Conservation (phyloP, 2,888 invertebrate species). For the Heterodera filipjevi region DNA sequence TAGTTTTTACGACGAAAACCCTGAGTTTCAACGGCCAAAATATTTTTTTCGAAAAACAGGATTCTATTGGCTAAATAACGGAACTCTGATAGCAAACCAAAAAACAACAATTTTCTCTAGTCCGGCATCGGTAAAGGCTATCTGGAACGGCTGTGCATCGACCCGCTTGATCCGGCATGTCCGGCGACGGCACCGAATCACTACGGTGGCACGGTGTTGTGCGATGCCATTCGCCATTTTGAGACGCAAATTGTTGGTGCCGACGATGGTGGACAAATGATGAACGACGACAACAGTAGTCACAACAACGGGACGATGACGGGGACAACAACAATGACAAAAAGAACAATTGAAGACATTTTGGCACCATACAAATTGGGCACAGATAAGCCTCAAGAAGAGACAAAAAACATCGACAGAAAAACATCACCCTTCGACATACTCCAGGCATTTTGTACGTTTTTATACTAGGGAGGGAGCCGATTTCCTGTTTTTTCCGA, state of each 20-base stretch:
- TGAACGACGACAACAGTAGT: too few species aligned
- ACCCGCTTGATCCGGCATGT: constrained; percentile 87
- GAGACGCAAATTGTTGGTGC: neutral
- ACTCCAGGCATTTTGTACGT: constrained; percentile 32
- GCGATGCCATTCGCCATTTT: constrained; percentile 38
- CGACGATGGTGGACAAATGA: neutral
- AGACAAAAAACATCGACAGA: constrained; percentile 32
- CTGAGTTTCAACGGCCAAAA: too few species aligned
- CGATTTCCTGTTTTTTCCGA: too few species aligned
- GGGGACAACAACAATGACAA: neutral
- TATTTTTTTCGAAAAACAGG: too few species aligned
- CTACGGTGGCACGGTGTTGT: constrained; percentile 44
- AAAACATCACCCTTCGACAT: constrained; percentile 35
- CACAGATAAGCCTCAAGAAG: constrained; percentile 28
- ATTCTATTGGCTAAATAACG: too few species aligned
- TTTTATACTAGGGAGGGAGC: constrained; percentile 16
- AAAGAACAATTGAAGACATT: constrained; percentile 20
- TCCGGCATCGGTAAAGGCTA: constrained; percentile 93
- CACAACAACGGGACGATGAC: neutral
- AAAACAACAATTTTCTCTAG: constrained; percentile 61
- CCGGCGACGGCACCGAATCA: constrained; percentile 91
- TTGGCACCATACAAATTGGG: constrained; percentile 25
- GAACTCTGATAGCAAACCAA: too few species aligned
- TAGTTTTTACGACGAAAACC: too few species aligned
- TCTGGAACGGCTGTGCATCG: constrained; percentile 92